phyloP scores from a whole-genome alignment of 2,113 vertebrate species.

The Acrocephalus arundinaceus region DNA sequence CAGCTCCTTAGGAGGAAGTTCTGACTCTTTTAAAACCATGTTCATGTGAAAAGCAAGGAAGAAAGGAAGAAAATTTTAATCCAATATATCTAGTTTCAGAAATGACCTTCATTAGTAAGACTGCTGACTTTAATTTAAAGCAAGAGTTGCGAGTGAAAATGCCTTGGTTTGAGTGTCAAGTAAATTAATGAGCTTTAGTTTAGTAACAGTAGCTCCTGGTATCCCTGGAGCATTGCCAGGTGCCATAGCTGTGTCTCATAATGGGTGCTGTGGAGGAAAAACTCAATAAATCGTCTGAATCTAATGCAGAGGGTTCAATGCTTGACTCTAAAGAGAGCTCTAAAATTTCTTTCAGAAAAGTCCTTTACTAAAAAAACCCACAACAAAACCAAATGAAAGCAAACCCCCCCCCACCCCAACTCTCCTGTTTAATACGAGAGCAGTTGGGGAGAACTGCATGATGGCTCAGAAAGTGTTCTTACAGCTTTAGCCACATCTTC shows the following conservation, averaged over 20 bases:
- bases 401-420: fast-evolving
- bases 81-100: neutral
- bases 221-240: neutral
- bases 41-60: neutral
- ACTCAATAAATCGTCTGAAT: neutral
- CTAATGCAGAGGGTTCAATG: neutral
- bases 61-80: neutral
- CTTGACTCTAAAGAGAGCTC: neutral
- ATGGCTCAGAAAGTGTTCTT: neutral
- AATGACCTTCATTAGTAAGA: neutral
- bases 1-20: neutral
- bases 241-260: neutral
- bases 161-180: neutral
- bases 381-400: neutral
- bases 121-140: neutral
- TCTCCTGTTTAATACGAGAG: neutral
- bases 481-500: neutral
- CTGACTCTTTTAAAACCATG: neutral
- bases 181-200: neutral
- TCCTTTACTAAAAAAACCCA: neutral
- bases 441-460: neutral
- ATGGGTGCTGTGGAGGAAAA: neutral
- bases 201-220: neutral
- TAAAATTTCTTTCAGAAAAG: neutral
- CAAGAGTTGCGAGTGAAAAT: neutral